Base-by-base conservation (phyloP, 1,140 invertebrate species). In the Drosophila bipectinata region DNA sequence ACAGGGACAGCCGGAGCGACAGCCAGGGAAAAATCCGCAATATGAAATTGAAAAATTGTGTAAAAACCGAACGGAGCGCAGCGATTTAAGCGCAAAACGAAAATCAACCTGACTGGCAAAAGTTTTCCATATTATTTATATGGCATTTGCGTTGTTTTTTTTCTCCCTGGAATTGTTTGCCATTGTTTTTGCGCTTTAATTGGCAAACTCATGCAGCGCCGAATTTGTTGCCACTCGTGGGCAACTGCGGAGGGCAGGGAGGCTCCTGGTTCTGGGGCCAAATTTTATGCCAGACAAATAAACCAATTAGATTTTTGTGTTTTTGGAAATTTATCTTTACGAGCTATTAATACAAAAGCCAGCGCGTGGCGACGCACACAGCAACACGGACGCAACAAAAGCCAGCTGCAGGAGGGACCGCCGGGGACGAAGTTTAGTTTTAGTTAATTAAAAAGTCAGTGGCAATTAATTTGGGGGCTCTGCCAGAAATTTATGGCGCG, bases 381-480 rank as follows among this genome's bases (percentile, higher is more conserved):
- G 39, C 64, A 54, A 32, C 34, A 37, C 34, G 12, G 34, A n/a
- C 34, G 12, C 10, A 41, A 48, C 5, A 58, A 18, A n/a, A 51
- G 12, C 28, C 53, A 55, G 55, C 48, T 61, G 32, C 41, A 34
- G 15, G 30, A 26, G 12, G 7, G 15, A 21, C 12, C 18, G 24
- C 18, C 12, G 30, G 24, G 24, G 4, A 18, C 3, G 51, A 41
- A 56, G 62, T 81, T 87, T 87, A 87, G 82, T 87, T 87, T 74
- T 71, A 71, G 81, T 87, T 85, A 85, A 85, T 85, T 85, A 85
- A 85, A 84, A 85, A 85, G 45, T 77, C 81, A 87, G 74, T 78
- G 82, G 82, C 69, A 87, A 85, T 87, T 85, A 78, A 85, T 85
- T 78, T 76, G n/a, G 49, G 49, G 55, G 58, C 51, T 56, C 15